phyloP scores from a whole-genome alignment of 1,140 invertebrate genomes.

The Cepaea nemoralis region DNA sequence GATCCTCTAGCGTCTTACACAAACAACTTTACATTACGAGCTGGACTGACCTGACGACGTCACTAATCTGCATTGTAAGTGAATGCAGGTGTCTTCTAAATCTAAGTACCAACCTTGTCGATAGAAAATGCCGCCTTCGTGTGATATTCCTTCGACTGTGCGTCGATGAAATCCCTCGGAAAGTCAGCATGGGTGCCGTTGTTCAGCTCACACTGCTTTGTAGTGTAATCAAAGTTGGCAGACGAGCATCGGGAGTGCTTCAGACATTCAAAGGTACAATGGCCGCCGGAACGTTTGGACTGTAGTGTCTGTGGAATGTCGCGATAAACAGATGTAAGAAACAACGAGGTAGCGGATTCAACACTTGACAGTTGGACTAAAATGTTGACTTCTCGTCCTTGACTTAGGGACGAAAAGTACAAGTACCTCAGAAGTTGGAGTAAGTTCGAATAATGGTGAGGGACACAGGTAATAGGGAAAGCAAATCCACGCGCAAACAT shows the following conservation, averaged over 20 bases:
- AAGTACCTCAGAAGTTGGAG: too few species aligned
- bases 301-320: not conserved
- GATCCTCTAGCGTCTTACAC: too few species aligned
- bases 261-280: slow-evolving; percentile 29
- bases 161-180: not conserved
- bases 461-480: too few species aligned
- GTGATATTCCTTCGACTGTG: not conserved
- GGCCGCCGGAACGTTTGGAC: not conserved
- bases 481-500: too few species aligned
- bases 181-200: not conserved
- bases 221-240: slow-evolving; percentile 2
- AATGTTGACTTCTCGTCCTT: too few species aligned
- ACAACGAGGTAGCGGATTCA: too few species aligned
- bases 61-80: too few species aligned
- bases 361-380: too few species aligned
- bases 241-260: not conserved
- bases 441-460: too few species aligned
- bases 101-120: slow-evolving; percentile 4
- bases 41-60: too few species aligned
- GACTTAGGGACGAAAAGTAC: too few species aligned
- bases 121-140: not conserved
- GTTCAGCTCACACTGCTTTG: slow-evolving; percentile 8
- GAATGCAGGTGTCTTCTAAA: not conserved
- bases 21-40: too few species aligned
- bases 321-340: not conserved